A percentile compares a stretch with the other conserved stretches of the same genome.
These are phyloP conservation scores for Calosoma granatense DNA, from an alignment of 1,140 invertebrate genomes.

Conservation along the genomic window DNA sequence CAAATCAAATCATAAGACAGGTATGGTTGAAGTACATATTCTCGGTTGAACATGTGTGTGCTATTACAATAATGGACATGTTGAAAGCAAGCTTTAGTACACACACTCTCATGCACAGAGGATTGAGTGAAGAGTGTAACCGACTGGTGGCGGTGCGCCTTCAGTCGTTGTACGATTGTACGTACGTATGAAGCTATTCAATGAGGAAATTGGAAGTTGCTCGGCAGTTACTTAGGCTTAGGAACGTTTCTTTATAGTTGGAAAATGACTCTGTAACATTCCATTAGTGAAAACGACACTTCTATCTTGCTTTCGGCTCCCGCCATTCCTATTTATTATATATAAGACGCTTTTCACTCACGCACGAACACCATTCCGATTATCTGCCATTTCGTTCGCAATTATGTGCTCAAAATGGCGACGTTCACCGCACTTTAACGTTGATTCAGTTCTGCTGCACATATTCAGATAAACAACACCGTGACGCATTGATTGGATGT, in stretches of 20 bases:
- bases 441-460: too few relatives aligned
- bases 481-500: too few relatives aligned
- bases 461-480: too few relatives aligned
- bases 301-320: not conserved
- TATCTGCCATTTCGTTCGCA: too few relatives aligned
- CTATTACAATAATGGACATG: not conserved
- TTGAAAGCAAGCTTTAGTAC: not conserved
- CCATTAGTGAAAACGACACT: conserved; percentile 5
- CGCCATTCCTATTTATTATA: not conserved
- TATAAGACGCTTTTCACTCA: not conserved
- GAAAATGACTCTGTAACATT: conserved; percentile 6
- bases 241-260: not conserved
- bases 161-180: not conserved
- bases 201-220: conserved; percentile 3
- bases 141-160: not conserved
- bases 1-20: not conserved
- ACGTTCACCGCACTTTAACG: too few relatives aligned
- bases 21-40: not conserved
- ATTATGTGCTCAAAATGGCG: too few relatives aligned
- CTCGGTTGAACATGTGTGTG: not conserved
- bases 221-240: conserved; percentile 4
- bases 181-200: not conserved
- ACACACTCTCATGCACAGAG: not conserved
- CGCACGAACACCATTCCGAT: too few relatives aligned
- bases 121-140: too few relatives aligned